A percentile compares a stretch with the other conserved stretches of the same genome.
Evolutionary conservation across 2,888 invertebrate species (phyloP).

Genomic region (Cephus pulcher): DNA sequence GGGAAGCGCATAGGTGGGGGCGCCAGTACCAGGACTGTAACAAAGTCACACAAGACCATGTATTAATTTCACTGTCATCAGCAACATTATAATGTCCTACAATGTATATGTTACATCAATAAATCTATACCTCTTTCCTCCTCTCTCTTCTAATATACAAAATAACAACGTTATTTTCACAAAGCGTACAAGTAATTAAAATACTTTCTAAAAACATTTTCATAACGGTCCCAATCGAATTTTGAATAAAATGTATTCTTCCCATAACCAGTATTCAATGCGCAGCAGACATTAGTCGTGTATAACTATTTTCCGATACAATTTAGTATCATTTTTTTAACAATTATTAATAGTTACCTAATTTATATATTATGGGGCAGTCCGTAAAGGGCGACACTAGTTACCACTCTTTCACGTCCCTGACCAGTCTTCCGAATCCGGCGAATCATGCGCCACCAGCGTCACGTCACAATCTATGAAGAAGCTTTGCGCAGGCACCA

Average conservation of each 20-base stretch:
- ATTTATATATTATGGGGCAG: not conserved
- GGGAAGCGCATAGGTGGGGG: conserved; percentile 26
- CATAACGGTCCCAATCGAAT: not conserved
- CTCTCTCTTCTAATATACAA: not conserved
- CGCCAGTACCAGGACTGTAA: conserved; percentile 2
- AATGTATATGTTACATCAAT: not conserved
- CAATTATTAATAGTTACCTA: not conserved
- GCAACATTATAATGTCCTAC: not conserved
- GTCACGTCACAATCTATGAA: conserved; percentile 39
- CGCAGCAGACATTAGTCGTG: not conserved
- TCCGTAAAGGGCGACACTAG: not conserved
- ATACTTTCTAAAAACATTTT: not conserved
- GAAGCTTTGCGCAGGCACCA: conserved; percentile 43
- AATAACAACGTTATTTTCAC: not conserved
- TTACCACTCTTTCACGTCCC: conserved; percentile 18
- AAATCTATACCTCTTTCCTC: not conserved
- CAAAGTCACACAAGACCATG: not conserved
- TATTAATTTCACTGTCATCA: not conserved
- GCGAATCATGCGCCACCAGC: conserved; percentile 42
- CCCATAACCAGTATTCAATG: not conserved
- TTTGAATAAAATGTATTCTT: not conserved
- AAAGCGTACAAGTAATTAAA: not conserved
- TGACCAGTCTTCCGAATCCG: conserved; percentile 35
- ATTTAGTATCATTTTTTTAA: not conserved
- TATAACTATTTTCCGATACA: not conserved